Base-by-base conservation (phyloP, 37 sponge, comb jelly and placozoan species). In the Ianthella basta region DNA sequence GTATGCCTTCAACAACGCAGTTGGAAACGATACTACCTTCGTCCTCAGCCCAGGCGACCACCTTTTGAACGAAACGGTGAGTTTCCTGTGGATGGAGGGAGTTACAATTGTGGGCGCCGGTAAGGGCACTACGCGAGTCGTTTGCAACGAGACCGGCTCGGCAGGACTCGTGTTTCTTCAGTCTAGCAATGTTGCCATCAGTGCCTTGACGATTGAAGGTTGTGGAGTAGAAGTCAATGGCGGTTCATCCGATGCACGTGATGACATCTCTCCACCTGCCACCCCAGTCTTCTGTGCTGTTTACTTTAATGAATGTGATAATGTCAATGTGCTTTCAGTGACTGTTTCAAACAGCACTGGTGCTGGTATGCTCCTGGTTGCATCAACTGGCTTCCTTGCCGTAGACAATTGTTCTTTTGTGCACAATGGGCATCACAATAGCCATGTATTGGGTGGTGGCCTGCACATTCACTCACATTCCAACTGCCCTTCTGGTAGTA, bases 391-490 rank as follows among this genome's bases (percentile, higher is more conserved):
- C 0, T 21, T n/a, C 4, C 60, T 85, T 59, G 0, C 18, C 18
- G 57, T 85, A 19, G 60, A 74, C 15, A 24, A 56, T 25, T 24
- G 63, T 19, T 6, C 30, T 32, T 85, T 85, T 25, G 23, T 36
- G 0, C 12, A 59, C 21, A 60, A 85, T 36, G 35, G 15, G 4
- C 6, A 55, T 59, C 1, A 32, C 15, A 0, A 73, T 21, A 65
- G 33, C 25, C 24, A 0, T 19, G 25, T 15, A 83, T 65, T 65
- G 18, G 79, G 86, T 34, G 63, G 79, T 32, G 86, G 86, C 6
- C 4, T 85, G 29, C 75, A 73, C 30, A 56, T 85, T 27, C 79
- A 85, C 44, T 35, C 36, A 4, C 55, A 61, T 21, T 75, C 33
- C 33, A 75, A 79, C 67, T 40, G 41, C 2, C 68, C 50, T 44